Evolutionary conservation across 2,888 invertebrate genomes (phyloP), one percentile per base, ranked within the genome.

Genomic region (Synanthedon myopaeformis): DNA sequence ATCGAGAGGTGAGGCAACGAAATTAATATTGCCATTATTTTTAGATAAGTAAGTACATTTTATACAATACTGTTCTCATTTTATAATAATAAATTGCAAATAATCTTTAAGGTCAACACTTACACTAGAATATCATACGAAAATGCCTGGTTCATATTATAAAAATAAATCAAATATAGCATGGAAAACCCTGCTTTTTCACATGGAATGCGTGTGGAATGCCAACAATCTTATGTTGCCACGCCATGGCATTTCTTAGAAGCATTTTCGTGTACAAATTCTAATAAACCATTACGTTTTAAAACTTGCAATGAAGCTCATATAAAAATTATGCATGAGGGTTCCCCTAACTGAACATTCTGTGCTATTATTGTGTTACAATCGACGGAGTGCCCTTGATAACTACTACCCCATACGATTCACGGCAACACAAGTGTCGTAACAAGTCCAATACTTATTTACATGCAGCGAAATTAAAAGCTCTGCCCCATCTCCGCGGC

Each of bases 371-470:
- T 84, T 84, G 82, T 76, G 82, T 84, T 76, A 81, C 75, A 77
- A 76, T 72, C 70, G 71, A 61, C 70, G 70, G 68, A 82, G 80
- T 82, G 81, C 79, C 84, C 83, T 86, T 83, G 83, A 84, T 79
- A 76, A 76, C 76, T 72, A 76, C 84, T 72, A 76, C 84, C 85
- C 84, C 66, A 77, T 73, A 69, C 79, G 74, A 79, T 76, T 76
- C 75, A 72, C 70, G 63, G 70, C 69, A 35, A 74, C 77, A 82
- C 85, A 83, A 86, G 85, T 86, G 86, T 79, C 74, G 77, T 74
- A 79, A 82, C 84, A 81, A 84, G 84, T 83, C 76, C 79, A 79
- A 83, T 81, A 79, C 79, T 81, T 80, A 87, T 86, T 85, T 83
- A 84, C 80, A 85, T 86, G 81, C 80, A 77, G 76, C 65, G 74